Percentiles rank a stretch among this genome's conserved stretches.
These are phyloP conservation scores for Zaprionus kolodkinae DNA, from an alignment of 1,140 invertebrate species.

Conservation along the genomic window DNA sequence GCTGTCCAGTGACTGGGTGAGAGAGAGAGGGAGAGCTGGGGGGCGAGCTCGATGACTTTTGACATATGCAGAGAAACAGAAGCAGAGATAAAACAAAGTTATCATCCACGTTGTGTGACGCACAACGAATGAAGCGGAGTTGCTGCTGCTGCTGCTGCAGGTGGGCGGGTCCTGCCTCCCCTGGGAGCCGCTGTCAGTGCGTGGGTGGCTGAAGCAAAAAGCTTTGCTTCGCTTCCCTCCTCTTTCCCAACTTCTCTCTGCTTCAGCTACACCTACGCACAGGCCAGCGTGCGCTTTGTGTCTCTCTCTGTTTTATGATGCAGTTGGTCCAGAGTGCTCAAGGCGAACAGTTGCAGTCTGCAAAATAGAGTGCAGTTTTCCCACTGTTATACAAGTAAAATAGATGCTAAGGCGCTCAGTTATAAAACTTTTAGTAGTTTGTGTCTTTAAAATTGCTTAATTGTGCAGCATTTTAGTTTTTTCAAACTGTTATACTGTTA, in stretches of 20 bases:
- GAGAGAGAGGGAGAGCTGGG: neutral
- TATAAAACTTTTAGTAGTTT: neutral
- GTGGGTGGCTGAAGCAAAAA: neutral
- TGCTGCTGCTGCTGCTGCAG: neutral
- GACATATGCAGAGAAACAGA: neutral
- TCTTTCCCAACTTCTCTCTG: neutral
- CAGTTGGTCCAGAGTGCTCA: neutral
- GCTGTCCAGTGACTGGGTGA: neutral
- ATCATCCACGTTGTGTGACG: neutral
- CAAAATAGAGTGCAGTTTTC: neutral
- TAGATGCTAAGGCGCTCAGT: too few relatives aligned
- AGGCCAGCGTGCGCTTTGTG: neutral
- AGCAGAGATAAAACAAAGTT: neutral
- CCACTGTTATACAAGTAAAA: neutral
- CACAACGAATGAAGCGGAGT: neutral
- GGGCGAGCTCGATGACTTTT: neutral
- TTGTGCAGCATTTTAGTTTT: neutral
- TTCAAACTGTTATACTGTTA: neutral
- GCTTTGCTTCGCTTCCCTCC: neutral
- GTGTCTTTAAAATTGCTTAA: neutral
- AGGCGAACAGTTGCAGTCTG: neutral
- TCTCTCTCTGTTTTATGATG: neutral
- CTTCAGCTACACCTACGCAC: neutral
- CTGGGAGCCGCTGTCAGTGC: neutral
- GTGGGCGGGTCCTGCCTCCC: neutral